A percentile compares a stretch with the other conserved stretches of the same genome.
Conservation (phyloP, 2,888 invertebrate genomes). For the Hydropsyche betteni region DNA sequence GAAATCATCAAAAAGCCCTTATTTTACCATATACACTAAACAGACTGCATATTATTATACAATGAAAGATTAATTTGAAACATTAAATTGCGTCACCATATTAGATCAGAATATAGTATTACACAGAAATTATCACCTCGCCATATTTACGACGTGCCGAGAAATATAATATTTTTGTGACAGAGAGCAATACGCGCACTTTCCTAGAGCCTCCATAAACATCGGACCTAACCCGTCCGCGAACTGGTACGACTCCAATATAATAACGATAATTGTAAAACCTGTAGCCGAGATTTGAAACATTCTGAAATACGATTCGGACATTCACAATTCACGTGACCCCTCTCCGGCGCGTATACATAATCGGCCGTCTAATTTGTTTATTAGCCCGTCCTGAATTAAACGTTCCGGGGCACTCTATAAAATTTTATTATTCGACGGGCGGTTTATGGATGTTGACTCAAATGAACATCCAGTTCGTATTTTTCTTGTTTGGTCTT, state of each 20-base stretch:
- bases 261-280: conserved; percentile 1
- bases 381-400: background rate
- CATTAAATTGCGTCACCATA: too few relatives aligned
- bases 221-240: background rate
- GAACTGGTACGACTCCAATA: background rate
- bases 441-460: conserved; percentile 19
- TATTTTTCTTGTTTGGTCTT: background rate
- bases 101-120: too few relatives aligned
- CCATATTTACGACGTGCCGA: too few relatives aligned
- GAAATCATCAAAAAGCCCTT: too few relatives aligned
- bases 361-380: too few relatives aligned
- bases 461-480: background rate
- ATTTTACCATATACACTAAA: too few relatives aligned
- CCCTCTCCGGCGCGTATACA: background rate
- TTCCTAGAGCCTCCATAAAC: background rate
- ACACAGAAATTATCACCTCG: too few relatives aligned
- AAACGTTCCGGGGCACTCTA: background rate
- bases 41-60: too few relatives aligned
- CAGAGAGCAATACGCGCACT: background rate
- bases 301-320: conserved; percentile 21
- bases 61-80: too few relatives aligned
- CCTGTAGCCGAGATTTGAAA: background rate
- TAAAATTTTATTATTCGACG: conserved; percentile 13
- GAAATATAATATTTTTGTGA: background rate
- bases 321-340: background rate